Conservation (phyloP, 2,113 vertebrate species). For the Marcusenius ussheri region DNA sequence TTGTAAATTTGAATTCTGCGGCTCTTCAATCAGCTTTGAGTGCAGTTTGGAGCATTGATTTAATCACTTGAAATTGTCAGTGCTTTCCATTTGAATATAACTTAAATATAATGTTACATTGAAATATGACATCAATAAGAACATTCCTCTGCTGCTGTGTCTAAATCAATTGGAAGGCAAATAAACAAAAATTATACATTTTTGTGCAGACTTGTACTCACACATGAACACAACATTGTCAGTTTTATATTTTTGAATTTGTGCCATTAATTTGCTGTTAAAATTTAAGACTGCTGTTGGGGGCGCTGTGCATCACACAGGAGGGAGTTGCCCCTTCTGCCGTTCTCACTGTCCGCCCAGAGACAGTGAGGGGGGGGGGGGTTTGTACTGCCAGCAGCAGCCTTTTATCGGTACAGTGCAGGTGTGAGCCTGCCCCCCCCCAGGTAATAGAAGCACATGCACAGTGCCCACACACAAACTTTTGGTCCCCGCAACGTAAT, state of each 20-base stretch:
- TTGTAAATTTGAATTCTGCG: background rate
- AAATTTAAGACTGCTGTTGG: background rate
- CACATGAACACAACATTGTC: background rate
- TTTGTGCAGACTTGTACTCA: background rate
- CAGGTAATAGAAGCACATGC: background rate
- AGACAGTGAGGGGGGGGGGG: background rate
- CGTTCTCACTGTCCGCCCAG: background rate
- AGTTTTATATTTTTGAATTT: background rate
- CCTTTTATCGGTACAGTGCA: background rate
- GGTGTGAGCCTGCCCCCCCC: background rate
- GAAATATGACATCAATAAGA: background rate
- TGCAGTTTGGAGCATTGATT: background rate
- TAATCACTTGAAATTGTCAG: background rate
- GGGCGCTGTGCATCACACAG: background rate
- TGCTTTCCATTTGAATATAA: background rate
- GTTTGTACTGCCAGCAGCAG: background rate
- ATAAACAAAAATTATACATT: background rate
- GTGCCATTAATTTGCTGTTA: background rate
- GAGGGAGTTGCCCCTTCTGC: background rate
- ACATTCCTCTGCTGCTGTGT: background rate
- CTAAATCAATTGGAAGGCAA: background rate
- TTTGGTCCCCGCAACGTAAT: too few relatives aligned
- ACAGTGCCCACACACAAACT: background rate
- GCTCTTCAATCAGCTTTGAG: background rate
- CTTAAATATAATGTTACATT: background rate